These are phyloP conservation scores for Pristiophorus japonicus DNA, from an alignment of 2,113 vertebrate species.

Conservation along the genomic window DNA sequence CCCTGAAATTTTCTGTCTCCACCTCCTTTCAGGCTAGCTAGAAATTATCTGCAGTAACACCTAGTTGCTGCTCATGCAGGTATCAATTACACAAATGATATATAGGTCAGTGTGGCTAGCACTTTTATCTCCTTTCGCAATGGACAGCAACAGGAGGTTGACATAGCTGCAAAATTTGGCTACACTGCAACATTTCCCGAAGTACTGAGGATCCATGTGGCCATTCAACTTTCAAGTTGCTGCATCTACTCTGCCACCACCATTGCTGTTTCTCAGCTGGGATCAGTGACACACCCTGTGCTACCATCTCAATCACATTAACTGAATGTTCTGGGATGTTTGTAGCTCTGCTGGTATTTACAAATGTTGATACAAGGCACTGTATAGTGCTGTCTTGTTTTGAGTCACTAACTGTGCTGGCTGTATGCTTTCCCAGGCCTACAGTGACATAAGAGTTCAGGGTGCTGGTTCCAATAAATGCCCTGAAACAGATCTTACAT, in stretches of 20 bases:
- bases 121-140: no score
- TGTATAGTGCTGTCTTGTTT: not conserved
- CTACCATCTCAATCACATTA: not conserved
- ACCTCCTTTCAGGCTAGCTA: no score
- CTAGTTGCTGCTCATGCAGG: no score
- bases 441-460: not conserved
- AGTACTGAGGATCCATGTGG: not conserved
- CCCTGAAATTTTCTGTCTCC: no score
- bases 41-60: no score
- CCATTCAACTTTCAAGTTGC: not conserved
- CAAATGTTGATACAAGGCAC: not conserved
- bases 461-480: not conserved
- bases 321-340: not conserved
- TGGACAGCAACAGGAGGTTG: no score
- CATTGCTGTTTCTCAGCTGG: not conserved
- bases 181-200: not conserved
- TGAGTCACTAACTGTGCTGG: not conserved
- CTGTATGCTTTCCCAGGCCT: not conserved
- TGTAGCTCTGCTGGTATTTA: not conserved
- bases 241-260: not conserved
- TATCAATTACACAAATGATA: no score
- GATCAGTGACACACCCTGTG: not conserved
- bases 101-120: no score
- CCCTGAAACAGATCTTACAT: not conserved
- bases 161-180: no score